Conservation (phyloP, 2,888 invertebrate species). For the Parapristionchus giblindavisi region DNA sequence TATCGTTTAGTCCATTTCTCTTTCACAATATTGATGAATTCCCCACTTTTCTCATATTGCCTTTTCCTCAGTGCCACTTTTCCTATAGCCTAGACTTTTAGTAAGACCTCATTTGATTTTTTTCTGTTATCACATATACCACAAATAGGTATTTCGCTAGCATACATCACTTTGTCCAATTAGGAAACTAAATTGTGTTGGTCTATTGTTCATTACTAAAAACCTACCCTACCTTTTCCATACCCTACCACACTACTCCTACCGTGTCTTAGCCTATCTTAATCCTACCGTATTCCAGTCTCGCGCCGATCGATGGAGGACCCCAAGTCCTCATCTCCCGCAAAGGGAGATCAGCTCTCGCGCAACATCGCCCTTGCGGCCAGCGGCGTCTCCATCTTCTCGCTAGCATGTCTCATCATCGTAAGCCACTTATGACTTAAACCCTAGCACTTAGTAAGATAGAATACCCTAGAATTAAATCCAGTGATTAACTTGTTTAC, state of each 20-base stretch:
- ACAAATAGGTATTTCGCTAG: too few species aligned
- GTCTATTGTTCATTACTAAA: too few species aligned
- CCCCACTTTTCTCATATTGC: too few species aligned
- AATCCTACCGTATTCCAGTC: too few species aligned
- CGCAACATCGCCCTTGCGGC: constrained; percentile 39
- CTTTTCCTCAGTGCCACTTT: background rate
- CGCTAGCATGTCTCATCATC: constrained; percentile 50
- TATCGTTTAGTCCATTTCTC: constrained; percentile 14
- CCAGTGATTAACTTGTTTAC: background rate
- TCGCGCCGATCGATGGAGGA: constrained; percentile 14
- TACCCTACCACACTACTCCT: background rate
- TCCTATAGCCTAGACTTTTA: background rate
- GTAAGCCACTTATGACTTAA: constrained; percentile 41
- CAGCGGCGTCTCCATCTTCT: constrained; percentile 50
- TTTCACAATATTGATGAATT: too few species aligned
- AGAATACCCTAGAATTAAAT: background rate
- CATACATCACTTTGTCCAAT: too few species aligned
- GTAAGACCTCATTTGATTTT: too few species aligned
- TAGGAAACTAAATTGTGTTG: too few species aligned
- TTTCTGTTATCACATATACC: too few species aligned
- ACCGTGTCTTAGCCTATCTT: too few species aligned
- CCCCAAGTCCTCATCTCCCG: constrained; percentile 19
- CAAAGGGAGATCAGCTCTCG: constrained; percentile 11
- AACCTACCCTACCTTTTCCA: too few species aligned
- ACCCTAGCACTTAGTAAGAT: background rate